A percentile compares a stretch with the other conserved stretches of the same genome.
These are phyloP conservation scores for Stenchaetothrips biformis DNA, from an alignment of 2,888 invertebrate species.

Conservation along the genomic window DNA sequence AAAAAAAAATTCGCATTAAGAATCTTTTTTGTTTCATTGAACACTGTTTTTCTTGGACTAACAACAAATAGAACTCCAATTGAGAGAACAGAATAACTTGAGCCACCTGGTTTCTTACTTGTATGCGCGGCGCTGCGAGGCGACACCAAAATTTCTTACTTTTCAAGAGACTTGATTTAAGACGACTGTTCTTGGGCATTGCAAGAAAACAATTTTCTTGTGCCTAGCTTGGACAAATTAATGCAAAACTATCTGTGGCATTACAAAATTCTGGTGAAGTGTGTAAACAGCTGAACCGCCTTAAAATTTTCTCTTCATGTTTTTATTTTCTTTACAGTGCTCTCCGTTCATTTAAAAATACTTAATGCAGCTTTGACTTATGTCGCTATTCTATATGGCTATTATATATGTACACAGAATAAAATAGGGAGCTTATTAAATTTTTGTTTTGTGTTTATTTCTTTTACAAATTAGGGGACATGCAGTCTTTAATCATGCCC, in stretches of 20 bases:
- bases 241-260: background rate
- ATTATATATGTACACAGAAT: too few species aligned
- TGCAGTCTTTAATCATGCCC: background rate
- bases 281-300: background rate
- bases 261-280: background rate
- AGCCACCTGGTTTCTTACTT: background rate
- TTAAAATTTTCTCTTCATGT: background rate
- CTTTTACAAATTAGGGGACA: background rate
- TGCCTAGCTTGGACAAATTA: background rate
- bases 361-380: too few species aligned
- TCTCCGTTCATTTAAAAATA: background rate
- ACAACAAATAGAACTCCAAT: background rate
- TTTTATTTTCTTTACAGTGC: too few species aligned
- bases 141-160: background rate
- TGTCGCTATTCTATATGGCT: too few species aligned
- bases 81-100: background rate
- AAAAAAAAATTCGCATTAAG: background rate
- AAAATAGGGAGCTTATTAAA: too few species aligned
- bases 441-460: background rate
- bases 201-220: background rate
- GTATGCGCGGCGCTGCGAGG: background rate
- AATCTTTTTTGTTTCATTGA: background rate
- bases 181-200: background rate
- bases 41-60: background rate
- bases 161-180: background rate